These are phyloP conservation scores for Lamprologus tigripictilis DNA, from an alignment of 2,113 vertebrate species.

Conservation along the genomic window DNA sequence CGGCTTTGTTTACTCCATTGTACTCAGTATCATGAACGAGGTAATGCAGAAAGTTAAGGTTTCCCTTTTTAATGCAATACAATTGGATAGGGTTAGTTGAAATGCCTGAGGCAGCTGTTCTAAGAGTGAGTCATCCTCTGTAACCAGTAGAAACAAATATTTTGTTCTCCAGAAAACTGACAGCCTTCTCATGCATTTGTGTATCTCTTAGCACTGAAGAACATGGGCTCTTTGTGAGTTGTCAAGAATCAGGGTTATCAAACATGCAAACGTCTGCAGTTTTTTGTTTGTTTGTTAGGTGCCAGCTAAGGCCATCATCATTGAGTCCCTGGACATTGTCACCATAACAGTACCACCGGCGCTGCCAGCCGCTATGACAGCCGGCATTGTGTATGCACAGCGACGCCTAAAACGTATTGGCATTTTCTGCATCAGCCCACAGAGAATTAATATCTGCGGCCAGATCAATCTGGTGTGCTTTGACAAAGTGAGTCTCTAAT, in stretches of 20 bases:
- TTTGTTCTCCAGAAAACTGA: background rate
- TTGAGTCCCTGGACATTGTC: slow-evolving; percentile 94
- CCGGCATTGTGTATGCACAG: slow-evolving; percentile 94
- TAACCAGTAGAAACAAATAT: background rate
- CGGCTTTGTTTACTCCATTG: slow-evolving; percentile 89
- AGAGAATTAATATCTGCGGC: slow-evolving; percentile 97
- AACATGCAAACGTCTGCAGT: background rate
- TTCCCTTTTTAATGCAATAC: background rate
- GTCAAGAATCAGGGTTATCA: background rate
- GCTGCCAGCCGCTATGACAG: slow-evolving; percentile 94
- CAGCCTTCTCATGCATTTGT: background rate
- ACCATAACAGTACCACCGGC: slow-evolving; percentile 98
- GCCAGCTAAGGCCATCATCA: slow-evolving; percentile 79
- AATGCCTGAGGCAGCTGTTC: background rate
- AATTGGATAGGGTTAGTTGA: background rate
- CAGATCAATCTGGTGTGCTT: slow-evolving; percentile 97
- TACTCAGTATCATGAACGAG: slow-evolving; percentile 83
- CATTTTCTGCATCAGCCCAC: slow-evolving; percentile 97
- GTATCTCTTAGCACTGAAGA: background rate
- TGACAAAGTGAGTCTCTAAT: slow-evolving; percentile 79
- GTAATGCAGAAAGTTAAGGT: slow-evolving; percentile 56
- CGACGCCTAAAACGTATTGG: slow-evolving; percentile 83
- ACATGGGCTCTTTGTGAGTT: background rate
- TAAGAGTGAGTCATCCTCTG: background rate
- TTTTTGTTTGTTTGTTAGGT: slow-evolving; percentile 68